Conservation (phyloP, 2,888 invertebrate species). For the Mesopsocus fuscifrons region DNA sequence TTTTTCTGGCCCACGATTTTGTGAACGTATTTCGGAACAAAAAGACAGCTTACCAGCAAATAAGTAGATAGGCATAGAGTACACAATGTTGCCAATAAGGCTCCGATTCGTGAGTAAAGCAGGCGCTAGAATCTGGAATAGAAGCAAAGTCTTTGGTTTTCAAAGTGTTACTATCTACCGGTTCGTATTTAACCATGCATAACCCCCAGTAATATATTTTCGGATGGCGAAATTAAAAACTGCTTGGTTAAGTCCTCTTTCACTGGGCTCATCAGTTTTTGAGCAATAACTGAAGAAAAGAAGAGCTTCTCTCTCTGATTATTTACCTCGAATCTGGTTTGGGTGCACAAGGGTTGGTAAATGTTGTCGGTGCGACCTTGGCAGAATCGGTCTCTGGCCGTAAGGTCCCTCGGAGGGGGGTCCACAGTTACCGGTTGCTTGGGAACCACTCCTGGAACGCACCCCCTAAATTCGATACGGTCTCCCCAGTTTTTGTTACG, state of each 20-base stretch:
- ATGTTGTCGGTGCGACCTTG: slow-evolving; percentile 22
- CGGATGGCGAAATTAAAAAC: no score
- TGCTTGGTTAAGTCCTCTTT: no score
- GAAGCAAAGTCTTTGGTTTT: no score
- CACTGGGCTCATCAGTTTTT: no score
- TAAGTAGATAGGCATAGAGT: slow-evolving; percentile 20
- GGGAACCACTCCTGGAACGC: slow-evolving; percentile 25
- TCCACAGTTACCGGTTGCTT: slow-evolving; percentile 22
- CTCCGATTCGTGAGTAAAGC: slow-evolving; percentile 19
- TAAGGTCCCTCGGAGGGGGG: slow-evolving; percentile 24
- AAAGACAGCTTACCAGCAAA: slow-evolving; percentile 16
- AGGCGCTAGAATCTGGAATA: slow-evolving; percentile 15
- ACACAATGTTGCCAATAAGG: slow-evolving; percentile 19
- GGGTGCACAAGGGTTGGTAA: slow-evolving; percentile 26
- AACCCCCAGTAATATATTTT: no score
- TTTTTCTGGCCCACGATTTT: no score
- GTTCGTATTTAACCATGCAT: no score
- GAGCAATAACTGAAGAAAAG: no score
- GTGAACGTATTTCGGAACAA: no score
- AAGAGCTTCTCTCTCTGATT: no score
- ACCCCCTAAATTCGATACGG: slow-evolving; percentile 25
- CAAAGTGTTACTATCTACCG: no score
- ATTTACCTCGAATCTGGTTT: slow-evolving; percentile 16
- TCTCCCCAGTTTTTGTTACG: slow-evolving; percentile 20
- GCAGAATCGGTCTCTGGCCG: slow-evolving; percentile 25